Conservation (phyloP, 2,797 vertebrate genomes). For the Dermochelys coriacea region DNA sequence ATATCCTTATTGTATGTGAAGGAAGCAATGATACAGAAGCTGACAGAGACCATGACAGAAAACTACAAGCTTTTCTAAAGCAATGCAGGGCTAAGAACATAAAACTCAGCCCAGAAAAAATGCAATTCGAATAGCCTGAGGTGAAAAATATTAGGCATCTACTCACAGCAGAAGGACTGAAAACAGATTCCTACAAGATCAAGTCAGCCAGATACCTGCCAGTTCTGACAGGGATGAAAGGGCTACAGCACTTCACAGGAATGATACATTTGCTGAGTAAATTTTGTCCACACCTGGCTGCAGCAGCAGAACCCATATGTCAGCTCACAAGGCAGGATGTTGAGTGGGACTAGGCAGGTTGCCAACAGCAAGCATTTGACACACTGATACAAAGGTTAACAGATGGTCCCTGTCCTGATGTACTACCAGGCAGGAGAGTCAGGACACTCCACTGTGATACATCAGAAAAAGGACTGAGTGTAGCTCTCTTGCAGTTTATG, state of each 20-base stretch:
- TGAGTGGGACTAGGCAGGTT: neutral
- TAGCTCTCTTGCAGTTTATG: too few species aligned
- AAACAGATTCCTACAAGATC: neutral
- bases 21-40: too few species aligned
- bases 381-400: neutral
- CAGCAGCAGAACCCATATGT: neutral
- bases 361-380: neutral
- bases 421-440: neutral
- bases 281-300: neutral
- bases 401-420: neutral
- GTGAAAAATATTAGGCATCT: neutral
- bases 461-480: neutral
- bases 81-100: too few species aligned
- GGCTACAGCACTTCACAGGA: neutral
- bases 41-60: too few species aligned
- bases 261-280: neutral
- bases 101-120: too few species aligned
- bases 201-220: neutral
- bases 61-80: too few species aligned
- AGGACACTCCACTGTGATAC: neutral
- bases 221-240: neutral
- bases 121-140: neutral
- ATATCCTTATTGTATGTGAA: too few species aligned
- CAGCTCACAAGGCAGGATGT: neutral
- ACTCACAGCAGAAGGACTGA: neutral